phyloP scores from a whole-genome alignment of 2,113 vertebrate genomes.

The Anarhynchus alexandrinus region DNA sequence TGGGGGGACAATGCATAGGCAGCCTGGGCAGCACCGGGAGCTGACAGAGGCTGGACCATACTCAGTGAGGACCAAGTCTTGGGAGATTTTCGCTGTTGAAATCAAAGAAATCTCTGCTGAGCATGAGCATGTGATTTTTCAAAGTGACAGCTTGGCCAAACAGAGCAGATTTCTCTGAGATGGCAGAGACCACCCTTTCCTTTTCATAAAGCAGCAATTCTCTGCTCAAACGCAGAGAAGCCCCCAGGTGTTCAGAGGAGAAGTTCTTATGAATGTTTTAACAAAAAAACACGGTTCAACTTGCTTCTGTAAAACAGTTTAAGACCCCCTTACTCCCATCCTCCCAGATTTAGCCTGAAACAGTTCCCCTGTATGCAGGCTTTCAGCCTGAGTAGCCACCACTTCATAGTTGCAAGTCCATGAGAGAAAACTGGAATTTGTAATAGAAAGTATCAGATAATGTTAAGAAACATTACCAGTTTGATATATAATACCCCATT shows the following conservation, averaged over 20 bases:
- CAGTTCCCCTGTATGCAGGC: neutral
- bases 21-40: neutral
- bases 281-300: rapidly evolving
- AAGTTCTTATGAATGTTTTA: neutral
- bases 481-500: neutral
- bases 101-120: neutral
- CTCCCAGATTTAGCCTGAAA: neutral
- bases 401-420: neutral
- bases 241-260: neutral
- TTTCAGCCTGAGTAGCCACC: neutral
- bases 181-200: neutral
- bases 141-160: neutral
- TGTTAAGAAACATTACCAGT: neutral
- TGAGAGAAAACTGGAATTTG: neutral
- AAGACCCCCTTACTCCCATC: neutral
- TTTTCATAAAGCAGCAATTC: neutral
- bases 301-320: neutral
- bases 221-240: neutral
- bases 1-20: neutral
- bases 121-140: neutral
- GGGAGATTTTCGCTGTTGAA: neutral
- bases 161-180: neutral
- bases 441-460: neutral
- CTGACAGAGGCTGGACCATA: neutral
- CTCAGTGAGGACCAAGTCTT: neutral